phyloP scores from a whole-genome alignment of 2,113 vertebrate genomes.

The Taxidea taxus region DNA sequence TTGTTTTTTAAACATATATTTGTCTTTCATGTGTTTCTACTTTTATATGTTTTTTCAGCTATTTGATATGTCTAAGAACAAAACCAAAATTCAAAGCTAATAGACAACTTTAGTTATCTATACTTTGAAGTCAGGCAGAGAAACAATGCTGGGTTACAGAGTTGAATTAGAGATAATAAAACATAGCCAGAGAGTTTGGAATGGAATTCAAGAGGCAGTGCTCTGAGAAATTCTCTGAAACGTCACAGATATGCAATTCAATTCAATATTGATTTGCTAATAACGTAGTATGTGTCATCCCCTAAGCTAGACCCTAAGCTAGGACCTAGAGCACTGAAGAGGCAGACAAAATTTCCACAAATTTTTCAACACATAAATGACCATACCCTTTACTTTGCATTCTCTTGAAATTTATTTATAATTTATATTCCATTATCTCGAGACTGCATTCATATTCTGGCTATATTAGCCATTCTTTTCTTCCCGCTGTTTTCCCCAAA shows the following conservation, averaged over 20 bases:
- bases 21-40: not conserved
- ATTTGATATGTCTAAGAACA: not conserved
- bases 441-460: not conserved
- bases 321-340: not conserved
- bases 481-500: not conserved
- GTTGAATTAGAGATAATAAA: not conserved
- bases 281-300: not conserved
- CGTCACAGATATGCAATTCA: not conserved
- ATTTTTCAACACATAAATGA: not conserved
- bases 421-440: conserved; percentile 48
- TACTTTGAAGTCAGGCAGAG: not conserved
- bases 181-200: not conserved
- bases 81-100: not conserved
- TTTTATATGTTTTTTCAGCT: not conserved
- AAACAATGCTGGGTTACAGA: not conserved
- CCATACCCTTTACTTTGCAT: not conserved
- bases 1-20: not conserved
- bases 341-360: not conserved
- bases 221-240: not conserved
- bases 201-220: not conserved
- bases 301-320: not conserved
- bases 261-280: not conserved
- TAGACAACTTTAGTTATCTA: not conserved
- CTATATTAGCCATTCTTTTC: conserved; percentile 18
- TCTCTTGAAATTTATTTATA: conserved; percentile 37